Base-by-base conservation (phyloP, 2,888 invertebrate genomes). In the Campoletis raptor region DNA sequence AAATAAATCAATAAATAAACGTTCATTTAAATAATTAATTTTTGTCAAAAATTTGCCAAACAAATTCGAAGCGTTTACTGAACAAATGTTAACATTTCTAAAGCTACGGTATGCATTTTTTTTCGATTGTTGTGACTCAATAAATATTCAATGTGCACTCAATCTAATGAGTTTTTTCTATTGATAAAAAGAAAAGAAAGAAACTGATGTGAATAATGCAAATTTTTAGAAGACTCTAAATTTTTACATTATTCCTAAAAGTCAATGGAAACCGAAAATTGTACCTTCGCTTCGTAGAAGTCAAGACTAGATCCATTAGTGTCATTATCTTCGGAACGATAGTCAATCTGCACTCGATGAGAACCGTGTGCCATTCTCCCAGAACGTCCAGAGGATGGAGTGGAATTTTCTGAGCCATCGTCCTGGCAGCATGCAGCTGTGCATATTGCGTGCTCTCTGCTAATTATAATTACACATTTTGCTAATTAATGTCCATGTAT, bases 371-470 rank as follows among this genome's bases (percentile, higher is more conserved):
- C 91, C 30, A 90, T 88, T 48, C 91, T 90, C 8, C 92, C 91
- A 2, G 93, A 94, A 83, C 92, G 92, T n/a, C 90, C 91, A 9
- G 94, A 93, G 9, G 91, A 89, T 9, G 94, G 91, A 45, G 94
- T 93, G 9, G 94, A 94, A 77, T 92, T 93, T 45, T 93, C 94
- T 10, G 94, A 94, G 9, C 91, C 87, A 64, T 94, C 93, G 83
- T 94, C 94, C 69, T 91, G 92, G 85, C 94, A 94, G 83, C 94
- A 94, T n/a, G 94, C 93, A 36, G 93, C 94, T n/a, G 92, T 94
- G 85, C 94, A 94, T 6, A 93, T 90, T 45, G 92, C 90, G 79
- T 93, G 92, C 85, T 94, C 94, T 88, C 94, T 94, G 89, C 1
- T 40, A 30, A 66, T 73, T 48, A 8, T 45, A 45, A 57, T 30